phyloP scores from a whole-genome alignment of 1,140 invertebrate species.

The Hirudo medicinalis region DNA sequence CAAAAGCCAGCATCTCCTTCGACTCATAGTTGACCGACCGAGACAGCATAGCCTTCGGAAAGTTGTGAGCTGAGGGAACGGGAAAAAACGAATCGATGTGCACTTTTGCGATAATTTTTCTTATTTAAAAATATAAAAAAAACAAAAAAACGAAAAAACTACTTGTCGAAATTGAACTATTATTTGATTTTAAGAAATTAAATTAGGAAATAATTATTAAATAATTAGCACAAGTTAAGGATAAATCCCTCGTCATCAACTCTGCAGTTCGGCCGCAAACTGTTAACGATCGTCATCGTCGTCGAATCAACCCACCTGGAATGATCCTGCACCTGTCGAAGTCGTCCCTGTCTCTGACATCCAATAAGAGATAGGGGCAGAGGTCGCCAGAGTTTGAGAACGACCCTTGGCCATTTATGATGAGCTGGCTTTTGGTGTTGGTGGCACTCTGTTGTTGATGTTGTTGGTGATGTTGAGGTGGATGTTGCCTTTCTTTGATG shows the following conservation, averaged over 20 bases:
- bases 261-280: too few species aligned
- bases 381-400: constrained; percentile 8
- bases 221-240: too few species aligned
- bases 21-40: constrained; percentile 43
- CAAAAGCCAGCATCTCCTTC: constrained; percentile 40
- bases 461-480: constrained; percentile 1
- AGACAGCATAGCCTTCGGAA: constrained; percentile 40
- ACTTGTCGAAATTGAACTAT: too few species aligned
- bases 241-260: too few species aligned
- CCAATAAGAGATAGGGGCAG: constrained; percentile 44
- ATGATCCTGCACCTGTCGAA: constrained; percentile 43
- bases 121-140: too few species aligned
- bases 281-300: neutral
- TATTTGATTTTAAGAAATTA: too few species aligned
- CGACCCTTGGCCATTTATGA: constrained; percentile 8
- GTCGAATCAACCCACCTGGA: constrained; percentile 31
- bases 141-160: too few species aligned
- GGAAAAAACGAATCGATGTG: constrained; percentile 11
- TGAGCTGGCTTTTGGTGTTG: constrained; percentile 8
- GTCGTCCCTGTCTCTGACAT: constrained; percentile 42
- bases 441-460: constrained; percentile 5
- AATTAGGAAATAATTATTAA: too few species aligned
- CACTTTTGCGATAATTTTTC: too few species aligned
- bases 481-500: constrained; percentile 19
- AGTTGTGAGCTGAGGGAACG: constrained; percentile 35